Evolutionary conservation across 2,888 invertebrate species (phyloP).

Genomic region (Athalia rosae): DNA sequence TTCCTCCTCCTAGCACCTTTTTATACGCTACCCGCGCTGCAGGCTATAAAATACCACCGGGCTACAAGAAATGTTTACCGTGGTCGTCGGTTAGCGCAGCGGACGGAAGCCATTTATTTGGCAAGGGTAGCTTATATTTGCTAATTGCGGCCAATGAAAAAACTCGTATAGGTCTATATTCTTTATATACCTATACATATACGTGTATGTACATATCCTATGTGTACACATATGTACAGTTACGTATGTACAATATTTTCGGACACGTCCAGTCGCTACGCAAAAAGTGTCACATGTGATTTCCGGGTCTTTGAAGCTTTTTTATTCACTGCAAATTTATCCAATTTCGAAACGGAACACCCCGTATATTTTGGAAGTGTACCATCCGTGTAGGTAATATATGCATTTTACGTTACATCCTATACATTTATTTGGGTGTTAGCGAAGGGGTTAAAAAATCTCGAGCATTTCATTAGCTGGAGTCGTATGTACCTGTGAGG

Average conservation of each 20-base stretch:
- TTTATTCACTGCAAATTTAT: no score
- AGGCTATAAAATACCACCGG: not conserved
- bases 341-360: no score
- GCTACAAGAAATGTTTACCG: slow-evolving; percentile 7
- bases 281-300: no score
- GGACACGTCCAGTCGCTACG: no score
- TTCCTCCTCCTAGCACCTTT: not conserved
- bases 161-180: not conserved
- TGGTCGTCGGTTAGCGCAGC: not conserved
- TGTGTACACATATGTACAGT: not conserved
- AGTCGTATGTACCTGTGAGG: no score
- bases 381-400: no score
- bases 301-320: no score
- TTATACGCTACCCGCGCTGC: not conserved
- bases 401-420: no score
- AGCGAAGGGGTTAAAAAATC: no score
- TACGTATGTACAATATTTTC: not conserved
- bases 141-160: slow-evolving; percentile 7
- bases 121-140: not conserved
- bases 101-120: slow-evolving; percentile 5
- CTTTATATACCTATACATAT: not conserved
- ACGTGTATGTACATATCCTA: not conserved
- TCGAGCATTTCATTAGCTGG: no score
- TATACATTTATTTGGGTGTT: no score
- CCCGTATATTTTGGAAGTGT: no score